A percentile compares a stretch with the other conserved stretches of the same genome.
phyloP scores from a whole-genome alignment of 1,140 invertebrate genomes.

The Microplitis demolitor region DNA sequence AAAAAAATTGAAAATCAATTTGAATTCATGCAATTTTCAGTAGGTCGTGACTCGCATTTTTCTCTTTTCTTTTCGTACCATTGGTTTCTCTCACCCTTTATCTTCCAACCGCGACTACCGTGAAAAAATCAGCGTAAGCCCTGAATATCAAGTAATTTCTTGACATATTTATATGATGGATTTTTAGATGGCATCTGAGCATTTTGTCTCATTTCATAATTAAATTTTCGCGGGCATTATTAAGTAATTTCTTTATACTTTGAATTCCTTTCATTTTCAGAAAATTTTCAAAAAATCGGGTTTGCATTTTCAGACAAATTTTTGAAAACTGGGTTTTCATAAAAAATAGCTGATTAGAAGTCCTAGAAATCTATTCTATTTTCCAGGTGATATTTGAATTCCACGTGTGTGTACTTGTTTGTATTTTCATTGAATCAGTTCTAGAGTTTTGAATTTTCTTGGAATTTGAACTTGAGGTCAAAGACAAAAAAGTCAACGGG shows the following conservation, averaged over 20 bases:
- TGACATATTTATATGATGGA: slow-evolving; percentile 48
- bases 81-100: not conserved
- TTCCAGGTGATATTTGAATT: too few relatives aligned
- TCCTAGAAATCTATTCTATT: too few relatives aligned
- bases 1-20: slow-evolving; percentile 28
- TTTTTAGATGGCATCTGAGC: slow-evolving; percentile 52
- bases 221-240: too few relatives aligned
- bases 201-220: slow-evolving; percentile 48
- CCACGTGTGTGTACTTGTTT: too few relatives aligned
- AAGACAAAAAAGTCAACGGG: too few relatives aligned
- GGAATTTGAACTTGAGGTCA: not conserved
- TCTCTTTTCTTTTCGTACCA: slow-evolving; percentile 2
- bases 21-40: not conserved
- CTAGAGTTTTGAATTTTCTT: not conserved
- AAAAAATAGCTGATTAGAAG: too few relatives aligned
- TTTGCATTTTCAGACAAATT: too few relatives aligned
- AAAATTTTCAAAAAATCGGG: too few relatives aligned
- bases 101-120: slow-evolving; percentile 32
- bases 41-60: not conserved
- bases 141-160: slow-evolving; percentile 58
- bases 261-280: too few relatives aligned
- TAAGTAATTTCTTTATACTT: too few relatives aligned
- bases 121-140: slow-evolving; percentile 23
- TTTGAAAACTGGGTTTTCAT: too few relatives aligned
- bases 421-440: too few relatives aligned